A percentile compares a stretch with the other conserved stretches of the same genome.
These are phyloP conservation scores for Lissonota sp. DNA, from an alignment of 2,888 invertebrate genomes.

Conservation along the genomic window DNA sequence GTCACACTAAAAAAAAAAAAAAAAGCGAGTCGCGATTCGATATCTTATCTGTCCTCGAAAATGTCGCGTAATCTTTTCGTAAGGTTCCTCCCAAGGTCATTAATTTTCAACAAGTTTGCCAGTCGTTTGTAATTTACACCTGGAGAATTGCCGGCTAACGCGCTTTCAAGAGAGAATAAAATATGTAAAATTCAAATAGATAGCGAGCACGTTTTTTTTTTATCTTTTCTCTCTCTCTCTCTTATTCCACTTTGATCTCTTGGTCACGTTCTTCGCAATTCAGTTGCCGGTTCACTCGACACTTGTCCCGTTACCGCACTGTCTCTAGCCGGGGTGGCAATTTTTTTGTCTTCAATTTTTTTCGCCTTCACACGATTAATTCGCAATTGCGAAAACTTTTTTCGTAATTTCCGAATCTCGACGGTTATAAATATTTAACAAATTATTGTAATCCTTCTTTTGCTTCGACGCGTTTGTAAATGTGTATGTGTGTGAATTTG, in stretches of 20 bases:
- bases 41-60: conserved; percentile 43
- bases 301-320: conserved; percentile 28
- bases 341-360: not conserved
- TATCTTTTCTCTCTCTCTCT: not conserved
- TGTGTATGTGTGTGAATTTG: conserved; percentile 17
- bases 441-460: too few relatives aligned
- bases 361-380: not conserved
- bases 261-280: not conserved
- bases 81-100: conserved; percentile 44
- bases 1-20: not conserved
- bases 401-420: too few relatives aligned
- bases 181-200: not conserved
- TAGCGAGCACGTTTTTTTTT: conserved; percentile 25
- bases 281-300: conserved; percentile 4
- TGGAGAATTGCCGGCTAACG: too few relatives aligned
- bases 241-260: not conserved
- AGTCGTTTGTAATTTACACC: not conserved
- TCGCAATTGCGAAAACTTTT: too few relatives aligned
- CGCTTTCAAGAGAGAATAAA: too few relatives aligned
- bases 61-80: conserved; percentile 33
- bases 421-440: too few relatives aligned
- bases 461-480: not conserved
- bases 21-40: conserved; percentile 6
- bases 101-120: conserved; percentile 7
- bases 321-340: not conserved